Conservation (phyloP, 2,797 vertebrate species). For the Parauchenoglanis punctatus region DNA sequence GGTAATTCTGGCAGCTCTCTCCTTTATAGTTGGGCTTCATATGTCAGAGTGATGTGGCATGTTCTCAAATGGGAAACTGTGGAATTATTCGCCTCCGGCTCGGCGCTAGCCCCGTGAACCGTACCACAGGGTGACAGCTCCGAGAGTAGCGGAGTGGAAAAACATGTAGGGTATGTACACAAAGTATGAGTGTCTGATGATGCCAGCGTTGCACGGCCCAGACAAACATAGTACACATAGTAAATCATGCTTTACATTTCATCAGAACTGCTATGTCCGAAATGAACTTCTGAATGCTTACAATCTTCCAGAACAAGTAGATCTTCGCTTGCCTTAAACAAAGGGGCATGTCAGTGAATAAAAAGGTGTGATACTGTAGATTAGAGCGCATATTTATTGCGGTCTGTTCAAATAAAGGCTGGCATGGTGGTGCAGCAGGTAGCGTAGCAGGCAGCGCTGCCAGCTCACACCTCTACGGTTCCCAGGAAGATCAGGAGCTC, state of each 20-base stretch:
- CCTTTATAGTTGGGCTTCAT: slow-evolving; percentile 53
- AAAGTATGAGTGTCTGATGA: slow-evolving; percentile 19
- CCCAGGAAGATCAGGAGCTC: background rate
- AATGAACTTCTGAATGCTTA: background rate
- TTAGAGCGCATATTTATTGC: background rate
- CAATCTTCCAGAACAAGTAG: background rate
- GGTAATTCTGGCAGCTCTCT: slow-evolving; percentile 47
- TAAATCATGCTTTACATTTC: background rate
- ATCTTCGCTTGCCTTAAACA: background rate
- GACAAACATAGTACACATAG: slow-evolving; percentile 43
- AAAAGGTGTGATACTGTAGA: background rate
- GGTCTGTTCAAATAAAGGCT: background rate
- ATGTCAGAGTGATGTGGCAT: slow-evolving; percentile 55
- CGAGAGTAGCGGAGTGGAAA: slow-evolving; percentile 41
- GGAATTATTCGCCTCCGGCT: slow-evolving; percentile 47
- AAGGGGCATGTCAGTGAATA: background rate
- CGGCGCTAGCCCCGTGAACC: slow-evolving; percentile 33
- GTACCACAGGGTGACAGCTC: slow-evolving; percentile 38
- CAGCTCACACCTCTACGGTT: background rate
- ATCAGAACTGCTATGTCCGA: background rate
- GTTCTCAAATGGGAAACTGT: slow-evolving; percentile 35
- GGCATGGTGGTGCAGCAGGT: background rate
- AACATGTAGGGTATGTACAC: slow-evolving; percentile 20
- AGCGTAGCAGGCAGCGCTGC: background rate
- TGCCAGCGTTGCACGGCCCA: slow-evolving; percentile 35